Percentiles rank a stretch among this genome's conserved stretches.
These are phyloP conservation scores for Peromyscus nudipes DNA, from an alignment of 2,797 vertebrate species.

Conservation along the genomic window DNA sequence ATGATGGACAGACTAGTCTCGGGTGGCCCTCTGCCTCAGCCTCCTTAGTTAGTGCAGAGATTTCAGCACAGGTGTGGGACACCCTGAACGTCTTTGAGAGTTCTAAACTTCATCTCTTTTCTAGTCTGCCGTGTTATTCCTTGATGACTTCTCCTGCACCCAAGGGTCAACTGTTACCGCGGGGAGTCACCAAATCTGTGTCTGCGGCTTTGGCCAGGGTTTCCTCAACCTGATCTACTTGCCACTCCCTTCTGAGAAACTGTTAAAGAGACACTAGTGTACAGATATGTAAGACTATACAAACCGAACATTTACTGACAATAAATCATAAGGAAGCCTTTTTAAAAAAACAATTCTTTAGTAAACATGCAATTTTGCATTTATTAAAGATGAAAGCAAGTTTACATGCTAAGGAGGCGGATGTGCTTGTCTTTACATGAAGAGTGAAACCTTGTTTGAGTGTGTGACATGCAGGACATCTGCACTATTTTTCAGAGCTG, in stretches of 20 bases:
- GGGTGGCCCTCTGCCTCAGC: neutral
- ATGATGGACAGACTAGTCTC: neutral
- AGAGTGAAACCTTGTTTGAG: neutral
- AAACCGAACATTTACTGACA: neutral
- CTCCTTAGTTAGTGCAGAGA: neutral
- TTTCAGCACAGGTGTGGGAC: neutral
- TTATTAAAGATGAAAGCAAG: neutral
- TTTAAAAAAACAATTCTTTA: neutral
- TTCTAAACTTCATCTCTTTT: neutral
- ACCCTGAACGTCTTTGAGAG: too few species aligned
- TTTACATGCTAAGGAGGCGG: neutral
- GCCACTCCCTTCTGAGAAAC: neutral
- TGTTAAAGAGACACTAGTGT: neutral
- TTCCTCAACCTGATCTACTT: neutral
- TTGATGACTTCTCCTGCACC: neutral
- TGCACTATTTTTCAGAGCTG: neutral
- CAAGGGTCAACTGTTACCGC: neutral
- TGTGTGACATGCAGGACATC: neutral
- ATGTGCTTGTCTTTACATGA: neutral
- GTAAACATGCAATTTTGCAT: neutral
- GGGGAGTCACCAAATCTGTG: neutral
- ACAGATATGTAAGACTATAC: neutral
- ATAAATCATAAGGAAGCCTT: neutral
- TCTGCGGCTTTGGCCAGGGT: neutral
- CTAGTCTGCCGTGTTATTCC: neutral